Conservation (phyloP, 2,113 vertebrate genomes). For the Muscicapa adusta region DNA sequence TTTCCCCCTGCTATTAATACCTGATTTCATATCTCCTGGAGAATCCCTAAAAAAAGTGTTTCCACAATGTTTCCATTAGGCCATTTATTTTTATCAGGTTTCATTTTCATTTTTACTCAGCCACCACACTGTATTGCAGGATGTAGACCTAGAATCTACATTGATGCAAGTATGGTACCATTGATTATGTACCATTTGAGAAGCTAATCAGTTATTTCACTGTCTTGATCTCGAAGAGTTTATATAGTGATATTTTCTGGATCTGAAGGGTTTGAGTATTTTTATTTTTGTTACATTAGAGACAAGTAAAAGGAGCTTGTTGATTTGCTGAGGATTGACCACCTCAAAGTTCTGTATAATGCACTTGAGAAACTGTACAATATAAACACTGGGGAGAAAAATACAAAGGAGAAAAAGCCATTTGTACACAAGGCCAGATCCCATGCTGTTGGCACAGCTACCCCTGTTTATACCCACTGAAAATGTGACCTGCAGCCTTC, state of each 20-base stretch:
- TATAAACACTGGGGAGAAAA: neutral
- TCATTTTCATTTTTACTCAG: neutral
- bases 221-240: neutral
- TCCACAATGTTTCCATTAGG: neutral
- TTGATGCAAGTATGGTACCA: neutral
- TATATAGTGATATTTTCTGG: neutral
- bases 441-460: neutral
- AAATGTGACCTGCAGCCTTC: neutral
- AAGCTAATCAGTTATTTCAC: neutral
- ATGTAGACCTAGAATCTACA: neutral
- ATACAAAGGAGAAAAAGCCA: neutral
- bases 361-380: neutral
- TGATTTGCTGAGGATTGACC: neutral
- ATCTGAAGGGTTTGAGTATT: neutral
- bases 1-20: neutral
- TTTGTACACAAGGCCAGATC: neutral
- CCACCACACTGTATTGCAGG: neutral
- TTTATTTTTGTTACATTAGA: neutral
- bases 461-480: neutral
- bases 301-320: neutral
- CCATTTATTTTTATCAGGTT: neutral
- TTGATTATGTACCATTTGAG: neutral
- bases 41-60: neutral
- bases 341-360: neutral
- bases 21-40: neutral